Conservation (phyloP, 1,140 invertebrate genomes). For the Bombyx mandarina region DNA sequence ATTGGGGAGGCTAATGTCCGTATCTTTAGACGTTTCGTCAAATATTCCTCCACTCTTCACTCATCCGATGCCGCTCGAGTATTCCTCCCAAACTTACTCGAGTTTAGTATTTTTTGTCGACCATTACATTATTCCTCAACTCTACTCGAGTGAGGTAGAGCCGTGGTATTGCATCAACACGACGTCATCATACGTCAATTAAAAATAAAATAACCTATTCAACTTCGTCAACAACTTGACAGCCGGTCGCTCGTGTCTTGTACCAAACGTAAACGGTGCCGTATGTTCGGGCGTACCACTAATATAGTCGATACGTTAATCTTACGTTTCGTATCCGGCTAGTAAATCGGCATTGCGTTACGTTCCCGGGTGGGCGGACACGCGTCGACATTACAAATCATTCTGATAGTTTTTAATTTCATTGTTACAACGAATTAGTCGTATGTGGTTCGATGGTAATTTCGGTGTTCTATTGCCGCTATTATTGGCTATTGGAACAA, state of each 20-base stretch:
- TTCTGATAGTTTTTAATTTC: slow-evolving; percentile 3
- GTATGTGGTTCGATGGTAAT: slow-evolving; percentile 10
- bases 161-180: no score
- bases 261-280: slow-evolving; percentile 9
- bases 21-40: no score
- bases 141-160: no score
- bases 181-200: no score
- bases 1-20: no score
- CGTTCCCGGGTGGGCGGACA: slow-evolving; percentile 34
- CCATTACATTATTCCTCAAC: no score
- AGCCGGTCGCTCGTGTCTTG: slow-evolving; percentile 1
- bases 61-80: no score
- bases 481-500: no score
- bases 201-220: no score
- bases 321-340: slow-evolving; percentile 37
- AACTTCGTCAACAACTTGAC: neutral
- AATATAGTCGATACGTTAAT: slow-evolving; percentile 33
- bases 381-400: slow-evolving; percentile 25
- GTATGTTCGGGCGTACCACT: slow-evolving; percentile 33
- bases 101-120: no score
- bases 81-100: no score
- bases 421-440: slow-evolving; percentile 2
- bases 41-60: no score
- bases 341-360: slow-evolving; percentile 39
- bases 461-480: neutral